These are phyloP conservation scores for Macropodus opercularis DNA, from an alignment of 2,797 vertebrate species.

Conservation along the genomic window DNA sequence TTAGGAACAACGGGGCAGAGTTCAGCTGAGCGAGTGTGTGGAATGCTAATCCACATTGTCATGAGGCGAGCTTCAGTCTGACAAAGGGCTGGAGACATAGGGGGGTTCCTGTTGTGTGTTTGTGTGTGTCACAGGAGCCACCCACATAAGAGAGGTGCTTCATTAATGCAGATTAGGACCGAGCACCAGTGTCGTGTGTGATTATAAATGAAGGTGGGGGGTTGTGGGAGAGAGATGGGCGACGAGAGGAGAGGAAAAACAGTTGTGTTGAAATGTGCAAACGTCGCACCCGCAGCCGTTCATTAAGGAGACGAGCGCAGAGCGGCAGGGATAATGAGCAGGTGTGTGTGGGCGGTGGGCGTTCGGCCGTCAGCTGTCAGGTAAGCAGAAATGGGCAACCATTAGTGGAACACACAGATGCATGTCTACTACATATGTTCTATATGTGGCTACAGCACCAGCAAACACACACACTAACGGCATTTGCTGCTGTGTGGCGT, in stretches of 20 bases:
- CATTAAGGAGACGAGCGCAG: conserved; percentile 49
- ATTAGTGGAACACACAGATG: conserved; percentile 45
- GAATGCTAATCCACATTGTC: conserved; percentile 80
- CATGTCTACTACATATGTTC: not conserved
- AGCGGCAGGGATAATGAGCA: conserved; percentile 62
- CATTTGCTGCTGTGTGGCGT: conserved; percentile 40
- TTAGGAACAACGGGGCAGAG: conserved; percentile 75
- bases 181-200: conserved; percentile 40
- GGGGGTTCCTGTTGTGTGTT: conserved; percentile 29
- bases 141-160: conserved; percentile 62
- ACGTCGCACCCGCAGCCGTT: conserved; percentile 52
- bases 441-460: conserved; percentile 1
- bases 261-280: conserved; percentile 53
- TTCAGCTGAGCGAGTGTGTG: conserved; percentile 73
- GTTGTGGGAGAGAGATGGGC: conserved; percentile 7
- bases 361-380: conserved; percentile 69
- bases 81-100: conserved; percentile 50
- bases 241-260: conserved; percentile 23
- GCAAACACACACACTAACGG: conserved; percentile 10
- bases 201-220: conserved; percentile 49
- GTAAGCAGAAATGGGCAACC: conserved; percentile 58
- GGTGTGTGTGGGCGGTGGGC: conserved; percentile 46
- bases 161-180: conserved; percentile 64
- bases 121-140: conserved; percentile 33
- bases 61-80: conserved; percentile 56